Base-by-base conservation (phyloP, 2,113 vertebrate species). In the Echinops telfairi region DNA sequence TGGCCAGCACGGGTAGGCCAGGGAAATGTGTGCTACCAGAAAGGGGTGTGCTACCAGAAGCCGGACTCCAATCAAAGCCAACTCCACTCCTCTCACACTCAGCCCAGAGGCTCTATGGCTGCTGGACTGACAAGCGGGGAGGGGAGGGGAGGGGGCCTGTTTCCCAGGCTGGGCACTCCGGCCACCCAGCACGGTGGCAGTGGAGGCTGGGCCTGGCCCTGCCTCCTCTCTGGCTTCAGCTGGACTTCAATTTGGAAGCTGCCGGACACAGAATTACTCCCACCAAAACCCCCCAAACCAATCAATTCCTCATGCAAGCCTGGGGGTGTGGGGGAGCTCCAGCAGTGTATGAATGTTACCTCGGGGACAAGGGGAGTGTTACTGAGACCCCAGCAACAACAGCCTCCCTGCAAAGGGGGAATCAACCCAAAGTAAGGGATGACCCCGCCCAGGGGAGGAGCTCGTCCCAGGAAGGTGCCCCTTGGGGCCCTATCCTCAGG, bases 221-320 rank as follows among this genome's bases (percentile, higher is more conserved):
- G 75, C 38, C 75, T 77, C 15, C 38, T 66, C n/a, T 43, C 60
- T 66, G 16, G 62, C 27, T 53, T 29, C 40, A 58, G 83, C 60
- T 19, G 4, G 17, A 83, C 90, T 20, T 83, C 64, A 68, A 0
- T 23, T 62, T 78, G 94, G 79, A 93, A 88, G 64, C 71, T 79
- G 94, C 77, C 60, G 82, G 83, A 77, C 83, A 94, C 38, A 95
- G 77, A 92, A 79, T 19, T 85, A 85, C 81, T 2, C 53, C 6
- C 31, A 78, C 92, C 78, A 83, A 83, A 88, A 89, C 57, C 62
- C 88, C 82, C 25, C 71, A 90, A 95, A 6, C 64, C 95, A 95
- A 93, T 53, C 83, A 83, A 82, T 25, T 86, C 70, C 86, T 94
- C 73, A 71, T 70, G 16, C 20, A 82, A 76, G 89, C 75, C 38